Evolutionary conservation across 2,888 invertebrate genomes (phyloP).

Genomic region (Alviniconcha strummeri): DNA sequence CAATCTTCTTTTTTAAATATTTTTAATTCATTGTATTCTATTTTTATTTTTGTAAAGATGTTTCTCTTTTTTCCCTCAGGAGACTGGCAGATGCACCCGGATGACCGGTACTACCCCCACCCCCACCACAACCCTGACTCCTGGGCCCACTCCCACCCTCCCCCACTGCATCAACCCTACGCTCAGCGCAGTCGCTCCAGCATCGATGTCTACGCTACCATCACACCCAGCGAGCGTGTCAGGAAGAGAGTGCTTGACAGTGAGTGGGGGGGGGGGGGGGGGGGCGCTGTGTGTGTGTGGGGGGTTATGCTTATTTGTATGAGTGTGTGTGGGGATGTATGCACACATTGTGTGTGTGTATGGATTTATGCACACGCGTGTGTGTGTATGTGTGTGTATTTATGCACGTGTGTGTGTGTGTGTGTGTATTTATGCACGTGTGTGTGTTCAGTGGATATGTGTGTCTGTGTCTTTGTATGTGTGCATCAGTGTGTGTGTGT

Average conservation of each 20-base stretch:
- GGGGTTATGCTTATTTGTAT: background rate
- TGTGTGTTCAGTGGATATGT: no score
- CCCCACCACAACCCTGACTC: constrained; percentile 51
- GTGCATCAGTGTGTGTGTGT: no score
- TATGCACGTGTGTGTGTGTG: background rate
- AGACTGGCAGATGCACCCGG: constrained; percentile 45
- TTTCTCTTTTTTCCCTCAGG: background rate
- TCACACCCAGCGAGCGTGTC: constrained; percentile 69
- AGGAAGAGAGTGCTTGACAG: constrained; percentile 52
- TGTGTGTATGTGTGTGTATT: background rate
- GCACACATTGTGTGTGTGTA: background rate
- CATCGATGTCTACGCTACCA: constrained; percentile 70
- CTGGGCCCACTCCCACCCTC: constrained; percentile 73
- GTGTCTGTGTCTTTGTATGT: no score
- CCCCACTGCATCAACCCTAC: constrained; percentile 54
- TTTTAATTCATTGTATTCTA: no score
- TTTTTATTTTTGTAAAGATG: no score
- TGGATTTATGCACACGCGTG: background rate
- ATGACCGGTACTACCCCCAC: constrained; percentile 68
- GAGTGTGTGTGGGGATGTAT: background rate
- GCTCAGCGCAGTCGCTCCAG: constrained; percentile 69
- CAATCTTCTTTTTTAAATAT: no score
- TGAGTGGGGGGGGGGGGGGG: constrained; percentile 29
- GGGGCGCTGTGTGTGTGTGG: background rate
- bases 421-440: background rate